phyloP scores from a whole-genome alignment of 1,140 invertebrate genomes.

The Proales similis region DNA sequence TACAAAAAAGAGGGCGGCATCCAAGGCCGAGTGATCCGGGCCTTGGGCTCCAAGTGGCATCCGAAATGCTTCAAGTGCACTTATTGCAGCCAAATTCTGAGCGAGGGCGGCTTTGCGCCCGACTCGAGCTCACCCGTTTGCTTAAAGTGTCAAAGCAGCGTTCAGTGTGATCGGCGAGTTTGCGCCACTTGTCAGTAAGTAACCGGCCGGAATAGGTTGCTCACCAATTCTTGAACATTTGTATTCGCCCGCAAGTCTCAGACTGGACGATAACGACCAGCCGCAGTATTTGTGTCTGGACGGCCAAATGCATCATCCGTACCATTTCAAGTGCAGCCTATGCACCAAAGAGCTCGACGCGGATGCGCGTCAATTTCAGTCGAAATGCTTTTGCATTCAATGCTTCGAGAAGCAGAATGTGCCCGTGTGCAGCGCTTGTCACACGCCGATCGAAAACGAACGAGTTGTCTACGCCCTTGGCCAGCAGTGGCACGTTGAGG shows the following conservation, averaged over 20 bases:
- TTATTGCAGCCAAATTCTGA: slow-evolving; percentile 77
- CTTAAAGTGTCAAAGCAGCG: slow-evolving; percentile 88
- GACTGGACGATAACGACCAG: slow-evolving; percentile 73
- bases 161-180: slow-evolving; percentile 76
- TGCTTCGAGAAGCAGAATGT: slow-evolving; percentile 99
- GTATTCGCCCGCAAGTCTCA: slow-evolving; percentile 1
- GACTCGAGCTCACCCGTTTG: slow-evolving; percentile 73
- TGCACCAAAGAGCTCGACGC: slow-evolving; percentile 60
- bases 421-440: slow-evolving; percentile 88
- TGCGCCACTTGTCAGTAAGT: slow-evolving; percentile 94
- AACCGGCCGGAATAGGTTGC: slow-evolving; percentile 12
- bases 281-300: slow-evolving; percentile 88
- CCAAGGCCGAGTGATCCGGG: slow-evolving; percentile 92
- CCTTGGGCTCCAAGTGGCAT: slow-evolving; percentile 98
- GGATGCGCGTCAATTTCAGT: slow-evolving; percentile 86
- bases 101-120: slow-evolving; percentile 79
- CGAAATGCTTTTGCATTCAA: slow-evolving; percentile 89
- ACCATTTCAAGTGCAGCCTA: slow-evolving; percentile 92
- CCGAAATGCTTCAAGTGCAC: slow-evolving; percentile 93
- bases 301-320: slow-evolving; percentile 95
- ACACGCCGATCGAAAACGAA: slow-evolving; percentile 64
- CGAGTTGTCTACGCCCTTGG: slow-evolving; percentile 91
- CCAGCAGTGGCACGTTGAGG: slow-evolving; percentile 98
- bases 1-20: slow-evolving; percentile 73
- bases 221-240: slow-evolving; percentile 32